Evolutionary conservation across 2,797 vertebrate species (phyloP).

Genomic region (Ambastaia sidthimunki): DNA sequence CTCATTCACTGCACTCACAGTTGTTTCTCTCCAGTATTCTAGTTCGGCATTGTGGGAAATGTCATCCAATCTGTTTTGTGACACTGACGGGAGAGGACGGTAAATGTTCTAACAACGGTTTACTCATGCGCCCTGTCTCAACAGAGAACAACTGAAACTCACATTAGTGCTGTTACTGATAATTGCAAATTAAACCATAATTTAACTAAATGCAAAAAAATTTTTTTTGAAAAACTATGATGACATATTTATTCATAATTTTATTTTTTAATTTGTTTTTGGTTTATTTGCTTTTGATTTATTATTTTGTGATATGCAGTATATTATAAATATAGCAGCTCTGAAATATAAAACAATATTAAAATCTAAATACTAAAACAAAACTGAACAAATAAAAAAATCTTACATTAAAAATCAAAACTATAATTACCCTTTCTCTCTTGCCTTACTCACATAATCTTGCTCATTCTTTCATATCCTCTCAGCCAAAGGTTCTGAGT

Average conservation of each 20-base stretch:
- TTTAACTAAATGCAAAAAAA: too few species aligned
- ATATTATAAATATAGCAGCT: too few species aligned
- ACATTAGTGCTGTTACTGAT: background rate
- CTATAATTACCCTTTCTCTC: background rate
- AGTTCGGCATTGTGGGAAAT: slow-evolving; percentile 77
- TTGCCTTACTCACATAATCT: background rate
- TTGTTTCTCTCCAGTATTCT: slow-evolving; percentile 84
- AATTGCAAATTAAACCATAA: too few species aligned
- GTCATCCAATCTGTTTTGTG: slow-evolving; percentile 90
- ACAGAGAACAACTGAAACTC: background rate
- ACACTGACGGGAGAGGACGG: slow-evolving; percentile 82
- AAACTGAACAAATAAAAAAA: too few species aligned
- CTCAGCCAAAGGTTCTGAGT: slow-evolving; percentile 48
- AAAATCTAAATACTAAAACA: too few species aligned
- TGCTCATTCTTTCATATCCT: slow-evolving; percentile 8
- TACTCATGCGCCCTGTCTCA: background rate
- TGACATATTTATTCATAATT: too few species aligned
- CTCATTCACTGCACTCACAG: slow-evolving; percentile 83
- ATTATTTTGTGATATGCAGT: too few species aligned
- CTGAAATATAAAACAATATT: too few species aligned
- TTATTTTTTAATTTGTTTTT: too few species aligned
- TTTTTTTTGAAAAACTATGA: too few species aligned
- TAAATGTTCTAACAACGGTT: slow-evolving; percentile 31
- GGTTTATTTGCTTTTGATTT: too few species aligned
- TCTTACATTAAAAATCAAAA: background rate